Conservation (phyloP, 2,113 vertebrate species). For the Amia ocellicauda region DNA sequence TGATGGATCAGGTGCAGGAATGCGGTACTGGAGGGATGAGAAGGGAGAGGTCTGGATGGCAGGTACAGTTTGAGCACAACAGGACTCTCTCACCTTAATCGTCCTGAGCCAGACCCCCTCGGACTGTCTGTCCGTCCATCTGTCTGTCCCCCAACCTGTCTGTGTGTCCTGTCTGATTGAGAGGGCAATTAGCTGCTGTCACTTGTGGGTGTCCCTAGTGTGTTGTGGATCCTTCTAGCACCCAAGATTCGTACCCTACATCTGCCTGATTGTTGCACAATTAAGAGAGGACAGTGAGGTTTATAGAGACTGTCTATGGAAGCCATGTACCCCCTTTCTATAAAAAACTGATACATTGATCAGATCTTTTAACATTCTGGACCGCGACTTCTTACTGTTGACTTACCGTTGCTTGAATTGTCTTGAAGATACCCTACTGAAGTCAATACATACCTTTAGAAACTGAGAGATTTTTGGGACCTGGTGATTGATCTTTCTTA, state of each 20-base stretch:
- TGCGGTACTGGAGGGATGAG: slow-evolving; percentile 58
- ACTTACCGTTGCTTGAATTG: too few relatives aligned
- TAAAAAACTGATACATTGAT: too few relatives aligned
- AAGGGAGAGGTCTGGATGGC: slow-evolving; percentile 60
- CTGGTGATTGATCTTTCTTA: slow-evolving; percentile 13
- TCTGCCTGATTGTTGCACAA: slow-evolving; percentile 43
- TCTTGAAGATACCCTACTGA: too few relatives aligned
- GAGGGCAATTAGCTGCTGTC: not conserved
- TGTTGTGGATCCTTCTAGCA: slow-evolving; percentile 24
- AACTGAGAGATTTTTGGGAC: too few relatives aligned
- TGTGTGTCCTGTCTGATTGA: slow-evolving; percentile 33
- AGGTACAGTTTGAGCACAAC: slow-evolving; percentile 51
- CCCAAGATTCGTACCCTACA: slow-evolving; percentile 2
- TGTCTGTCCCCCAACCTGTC: too few relatives aligned
- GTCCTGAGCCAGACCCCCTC: slow-evolving; percentile 54
- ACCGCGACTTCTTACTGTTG: too few relatives aligned
- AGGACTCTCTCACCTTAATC: slow-evolving; percentile 9
- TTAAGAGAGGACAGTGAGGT: slow-evolving; percentile 29
- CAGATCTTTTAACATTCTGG: too few relatives aligned
- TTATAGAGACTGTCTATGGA: too few relatives aligned
- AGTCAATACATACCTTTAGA: too few relatives aligned
- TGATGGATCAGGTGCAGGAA: slow-evolving; percentile 65
- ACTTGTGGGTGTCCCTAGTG: slow-evolving; percentile 18
- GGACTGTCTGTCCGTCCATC: slow-evolving; percentile 51
- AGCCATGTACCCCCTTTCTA: too few relatives aligned